Percentiles rank a stretch among this genome's conserved stretches.
phyloP scores from a whole-genome alignment of 2,113 vertebrate genomes.

The Plotosus lineatus region DNA sequence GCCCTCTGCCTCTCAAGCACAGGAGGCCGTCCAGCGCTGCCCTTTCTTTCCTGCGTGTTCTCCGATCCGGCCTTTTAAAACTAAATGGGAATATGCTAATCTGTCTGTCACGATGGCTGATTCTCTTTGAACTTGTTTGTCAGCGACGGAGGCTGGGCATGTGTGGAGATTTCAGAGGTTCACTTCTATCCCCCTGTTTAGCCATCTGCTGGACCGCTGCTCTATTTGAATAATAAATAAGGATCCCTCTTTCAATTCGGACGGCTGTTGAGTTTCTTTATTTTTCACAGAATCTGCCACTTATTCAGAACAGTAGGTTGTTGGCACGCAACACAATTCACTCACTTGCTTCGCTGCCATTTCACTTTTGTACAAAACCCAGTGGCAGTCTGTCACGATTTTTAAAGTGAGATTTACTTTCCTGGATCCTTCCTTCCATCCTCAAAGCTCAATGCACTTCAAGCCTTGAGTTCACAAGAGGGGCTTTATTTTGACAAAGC shows the following conservation, averaged over 20 bases:
- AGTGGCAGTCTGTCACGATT: constrained; percentile 21
- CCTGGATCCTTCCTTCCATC: constrained; percentile 3
- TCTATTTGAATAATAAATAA: constrained; percentile 89
- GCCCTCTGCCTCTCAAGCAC: constrained; percentile 2
- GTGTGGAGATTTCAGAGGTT: constrained; percentile 79
- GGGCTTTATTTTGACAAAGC: constrained; percentile 63
- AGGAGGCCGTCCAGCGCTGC: background rate
- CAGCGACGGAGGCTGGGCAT: constrained; percentile 81
- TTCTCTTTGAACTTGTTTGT: constrained; percentile 90
- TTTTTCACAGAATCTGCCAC: constrained; percentile 14
- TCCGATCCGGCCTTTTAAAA: constrained; percentile 62
- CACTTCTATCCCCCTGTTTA: constrained; percentile 75
- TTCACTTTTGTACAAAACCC: constrained; percentile 2
- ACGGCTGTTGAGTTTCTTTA: constrained; percentile 36
- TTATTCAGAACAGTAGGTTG: constrained; percentile 19
- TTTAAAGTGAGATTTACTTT: constrained; percentile 33
- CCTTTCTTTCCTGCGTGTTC: constrained; percentile 19
- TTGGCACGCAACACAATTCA: background rate
- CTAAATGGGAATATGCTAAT: constrained; percentile 93
- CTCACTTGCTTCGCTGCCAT: background rate
- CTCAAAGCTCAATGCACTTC: constrained; percentile 56
- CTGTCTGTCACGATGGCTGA: constrained; percentile 84
- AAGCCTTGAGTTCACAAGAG: constrained; percentile 38
- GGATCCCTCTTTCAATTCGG: constrained; percentile 53
- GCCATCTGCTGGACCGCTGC: constrained; percentile 87